Conservation (phyloP, 2,888 invertebrate species). For the Choreutis nemorana region DNA sequence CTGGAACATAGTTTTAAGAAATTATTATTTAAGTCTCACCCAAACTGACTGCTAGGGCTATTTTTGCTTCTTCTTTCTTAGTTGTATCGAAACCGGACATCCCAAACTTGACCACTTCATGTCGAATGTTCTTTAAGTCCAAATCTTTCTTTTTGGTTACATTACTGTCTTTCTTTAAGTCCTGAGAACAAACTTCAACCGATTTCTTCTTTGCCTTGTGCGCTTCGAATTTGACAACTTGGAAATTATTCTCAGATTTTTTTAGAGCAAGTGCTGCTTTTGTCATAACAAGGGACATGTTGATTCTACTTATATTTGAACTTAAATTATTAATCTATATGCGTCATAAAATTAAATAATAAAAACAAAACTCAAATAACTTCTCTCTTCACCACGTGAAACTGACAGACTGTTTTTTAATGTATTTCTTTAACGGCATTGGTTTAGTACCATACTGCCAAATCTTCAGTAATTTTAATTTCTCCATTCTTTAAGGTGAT, state of each 20-base stretch:
- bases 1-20: no score
- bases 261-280: constrained; percentile 58
- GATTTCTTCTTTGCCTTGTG: constrained; percentile 57
- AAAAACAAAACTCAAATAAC: background rate
- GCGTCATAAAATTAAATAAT: background rate
- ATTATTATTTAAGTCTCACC: constrained; percentile 64
- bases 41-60: constrained; percentile 78
- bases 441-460: no score
- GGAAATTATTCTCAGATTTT: constrained; percentile 43
- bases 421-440: no score
- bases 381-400: background rate
- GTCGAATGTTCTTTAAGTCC: constrained; percentile 78
- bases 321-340: background rate
- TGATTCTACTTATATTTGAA: background rate
- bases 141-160: constrained; percentile 49
- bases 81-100: constrained; percentile 76
- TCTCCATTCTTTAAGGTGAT: no score
- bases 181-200: no score
- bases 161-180: constrained; percentile 14
- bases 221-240: constrained; percentile 56
- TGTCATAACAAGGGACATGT: constrained; percentile 50
- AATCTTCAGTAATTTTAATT: no score
- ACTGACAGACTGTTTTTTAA: background rate
- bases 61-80: constrained; percentile 80
- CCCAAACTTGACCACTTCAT: constrained; percentile 86